phyloP scores from a whole-genome alignment of 35 echinoderm and acorn worm genomes.

The Strongylocentrotus purpuratus region DNA sequence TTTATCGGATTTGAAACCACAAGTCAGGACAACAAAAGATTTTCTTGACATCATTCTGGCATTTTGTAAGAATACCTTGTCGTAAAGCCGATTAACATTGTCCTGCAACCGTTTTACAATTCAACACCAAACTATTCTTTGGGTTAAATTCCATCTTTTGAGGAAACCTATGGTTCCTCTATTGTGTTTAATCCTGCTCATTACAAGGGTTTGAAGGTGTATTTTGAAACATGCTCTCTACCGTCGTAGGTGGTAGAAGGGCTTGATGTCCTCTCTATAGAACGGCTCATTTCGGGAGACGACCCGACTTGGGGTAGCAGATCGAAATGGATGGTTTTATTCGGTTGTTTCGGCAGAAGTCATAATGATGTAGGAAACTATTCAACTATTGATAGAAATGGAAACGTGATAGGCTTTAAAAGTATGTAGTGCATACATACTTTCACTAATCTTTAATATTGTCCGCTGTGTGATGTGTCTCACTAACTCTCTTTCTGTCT shows the following conservation, averaged over 20 bases:
- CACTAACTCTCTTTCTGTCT: too few relatives aligned
- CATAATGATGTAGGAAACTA: background rate
- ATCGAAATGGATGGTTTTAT: slow-evolving; percentile 11
- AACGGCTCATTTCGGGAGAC: background rate
- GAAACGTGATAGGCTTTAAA: background rate
- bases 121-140: slow-evolving; percentile 15
- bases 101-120: background rate
- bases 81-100: background rate
- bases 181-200: slow-evolving; percentile 8
- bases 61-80: background rate
- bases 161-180: background rate
- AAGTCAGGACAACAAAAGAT: background rate
- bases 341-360: background rate
- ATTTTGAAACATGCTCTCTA: background rate
- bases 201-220: slow-evolving; percentile 19
- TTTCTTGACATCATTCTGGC: background rate
- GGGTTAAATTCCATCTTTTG: background rate
- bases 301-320: background rate
- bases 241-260: slow-evolving; percentile 1
- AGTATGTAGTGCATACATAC: background rate
- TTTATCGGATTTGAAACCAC: background rate
- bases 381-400: background rate
- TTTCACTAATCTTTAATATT: background rate
- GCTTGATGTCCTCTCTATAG: background rate
- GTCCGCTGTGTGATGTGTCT: too few relatives aligned